Evolutionary conservation across 2,797 vertebrate species (phyloP).

Genomic region (Rhinatrema bivittatum): DNA sequence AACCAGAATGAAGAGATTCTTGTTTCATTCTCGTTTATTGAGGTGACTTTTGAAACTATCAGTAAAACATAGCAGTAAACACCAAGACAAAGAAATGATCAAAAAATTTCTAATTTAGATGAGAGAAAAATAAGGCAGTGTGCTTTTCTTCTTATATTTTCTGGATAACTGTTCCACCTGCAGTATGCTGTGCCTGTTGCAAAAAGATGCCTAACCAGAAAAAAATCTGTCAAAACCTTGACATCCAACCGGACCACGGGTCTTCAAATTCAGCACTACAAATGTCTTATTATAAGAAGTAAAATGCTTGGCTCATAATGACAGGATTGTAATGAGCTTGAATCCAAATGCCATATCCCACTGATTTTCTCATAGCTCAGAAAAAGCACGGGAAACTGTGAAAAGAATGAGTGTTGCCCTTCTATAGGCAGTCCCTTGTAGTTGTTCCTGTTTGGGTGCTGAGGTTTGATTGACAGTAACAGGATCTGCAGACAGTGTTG

Average conservation of each 20-base stretch:
- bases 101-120: too few relatives aligned
- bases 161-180: background rate
- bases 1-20: too few relatives aligned
- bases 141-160: too few relatives aligned
- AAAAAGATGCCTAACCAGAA: accelerated
- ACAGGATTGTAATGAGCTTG: background rate
- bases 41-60: too few relatives aligned
- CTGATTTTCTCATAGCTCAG: slow-evolving; percentile 3
- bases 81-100: too few relatives aligned
- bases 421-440: background rate
- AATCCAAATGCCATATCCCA: background rate
- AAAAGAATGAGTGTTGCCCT: background rate
- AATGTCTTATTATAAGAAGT: background rate
- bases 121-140: too few relatives aligned
- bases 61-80: too few relatives aligned
- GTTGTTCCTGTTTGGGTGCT: slow-evolving; percentile 11
- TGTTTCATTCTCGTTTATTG: too few relatives aligned
- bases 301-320: background rate
- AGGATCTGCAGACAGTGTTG: slow-evolving; percentile 11
- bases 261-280: background rate
- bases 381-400: slow-evolving; percentile 1
- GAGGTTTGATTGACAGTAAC: slow-evolving; percentile 22
- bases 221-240: accelerated
- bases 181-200: accelerated
- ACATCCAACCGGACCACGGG: background rate